Evolutionary conservation across 2,888 invertebrate species (phyloP).

Genomic region (Lepidochrysops patricia): DNA sequence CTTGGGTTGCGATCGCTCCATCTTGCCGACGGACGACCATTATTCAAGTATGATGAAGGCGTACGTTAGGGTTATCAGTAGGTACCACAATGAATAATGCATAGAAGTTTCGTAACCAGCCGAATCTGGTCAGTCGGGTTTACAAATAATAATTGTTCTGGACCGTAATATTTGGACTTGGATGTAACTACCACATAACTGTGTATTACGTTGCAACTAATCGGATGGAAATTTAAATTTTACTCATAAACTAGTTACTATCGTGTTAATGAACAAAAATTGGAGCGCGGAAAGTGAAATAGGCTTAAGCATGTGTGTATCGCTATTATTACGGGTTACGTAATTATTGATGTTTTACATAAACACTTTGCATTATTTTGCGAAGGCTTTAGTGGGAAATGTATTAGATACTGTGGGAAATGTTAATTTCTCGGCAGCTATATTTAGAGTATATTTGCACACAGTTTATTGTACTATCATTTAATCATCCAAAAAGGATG

Average conservation of each 20-base stretch:
- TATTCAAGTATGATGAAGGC: conserved; percentile 4
- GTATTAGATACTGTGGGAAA: background rate
- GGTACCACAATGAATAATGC: conserved; percentile 15
- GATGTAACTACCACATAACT: conserved; percentile 7
- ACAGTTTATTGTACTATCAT: too few species aligned
- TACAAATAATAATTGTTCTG: conserved; percentile 21
- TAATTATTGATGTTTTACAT: background rate
- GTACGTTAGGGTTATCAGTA: conserved; percentile 7
- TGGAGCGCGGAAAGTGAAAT: conserved; percentile 7
- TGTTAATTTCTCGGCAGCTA: background rate
- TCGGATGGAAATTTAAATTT: conserved; percentile 13
- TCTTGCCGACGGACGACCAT: background rate
- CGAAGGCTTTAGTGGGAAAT: background rate
- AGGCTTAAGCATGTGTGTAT: background rate
- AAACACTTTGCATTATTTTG: background rate
- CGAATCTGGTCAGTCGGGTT: conserved; percentile 24
- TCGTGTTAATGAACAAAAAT: conserved; percentile 4
- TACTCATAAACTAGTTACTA: conserved; percentile 8
- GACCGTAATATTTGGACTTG: conserved; percentile 10
- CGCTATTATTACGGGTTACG: background rate
- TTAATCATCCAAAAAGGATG: too few species aligned
- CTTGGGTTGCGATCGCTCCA: background rate
- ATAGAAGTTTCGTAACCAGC: conserved; percentile 21
- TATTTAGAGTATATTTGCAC: too few species aligned
- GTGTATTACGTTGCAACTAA: conserved; percentile 1